Evolutionary conservation across 2,888 invertebrate genomes (phyloP).

Genomic region (Sinohyriopsis cumingii): DNA sequence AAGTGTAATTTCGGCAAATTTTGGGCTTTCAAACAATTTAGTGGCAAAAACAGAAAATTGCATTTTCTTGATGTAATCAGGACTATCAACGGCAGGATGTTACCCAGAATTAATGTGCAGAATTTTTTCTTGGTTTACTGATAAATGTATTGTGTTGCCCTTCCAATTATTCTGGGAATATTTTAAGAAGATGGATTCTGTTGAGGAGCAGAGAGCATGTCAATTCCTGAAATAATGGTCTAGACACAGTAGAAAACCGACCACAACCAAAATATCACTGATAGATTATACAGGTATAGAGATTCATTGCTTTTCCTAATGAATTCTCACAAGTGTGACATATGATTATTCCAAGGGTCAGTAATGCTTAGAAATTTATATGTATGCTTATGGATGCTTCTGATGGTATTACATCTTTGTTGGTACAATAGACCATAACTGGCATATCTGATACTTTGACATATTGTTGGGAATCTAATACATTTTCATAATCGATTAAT

Average conservation of each 20-base stretch:
- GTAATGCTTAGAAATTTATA: too few relatives aligned
- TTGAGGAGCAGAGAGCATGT: neutral
- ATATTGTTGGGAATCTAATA: too few relatives aligned
- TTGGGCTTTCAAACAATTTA: conserved; percentile 44
- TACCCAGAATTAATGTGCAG: conserved; percentile 27
- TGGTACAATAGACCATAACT: too few relatives aligned
- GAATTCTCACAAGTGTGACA: too few relatives aligned
- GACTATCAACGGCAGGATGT: conserved; percentile 26
- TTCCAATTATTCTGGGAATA: conserved; percentile 20
- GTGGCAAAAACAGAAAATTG: conserved; percentile 40
- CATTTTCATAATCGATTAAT: too few relatives aligned
- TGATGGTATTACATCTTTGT: too few relatives aligned
- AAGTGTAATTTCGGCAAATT: conserved; percentile 38
- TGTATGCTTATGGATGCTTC: too few relatives aligned
- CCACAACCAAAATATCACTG: too few relatives aligned
- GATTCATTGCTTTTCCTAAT: too few relatives aligned
- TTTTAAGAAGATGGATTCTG: neutral
- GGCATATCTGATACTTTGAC: too few relatives aligned
- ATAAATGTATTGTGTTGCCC: conserved; percentile 34
- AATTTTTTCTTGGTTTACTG: conserved; percentile 29
- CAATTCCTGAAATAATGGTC: neutral
- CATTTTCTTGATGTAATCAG: conserved; percentile 31
- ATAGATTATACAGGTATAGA: too few relatives aligned
- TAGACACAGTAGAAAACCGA: neutral
- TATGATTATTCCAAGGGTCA: too few relatives aligned